Conservation (phyloP, 2,797 vertebrate species). For the Darevskia nairensis region DNA sequence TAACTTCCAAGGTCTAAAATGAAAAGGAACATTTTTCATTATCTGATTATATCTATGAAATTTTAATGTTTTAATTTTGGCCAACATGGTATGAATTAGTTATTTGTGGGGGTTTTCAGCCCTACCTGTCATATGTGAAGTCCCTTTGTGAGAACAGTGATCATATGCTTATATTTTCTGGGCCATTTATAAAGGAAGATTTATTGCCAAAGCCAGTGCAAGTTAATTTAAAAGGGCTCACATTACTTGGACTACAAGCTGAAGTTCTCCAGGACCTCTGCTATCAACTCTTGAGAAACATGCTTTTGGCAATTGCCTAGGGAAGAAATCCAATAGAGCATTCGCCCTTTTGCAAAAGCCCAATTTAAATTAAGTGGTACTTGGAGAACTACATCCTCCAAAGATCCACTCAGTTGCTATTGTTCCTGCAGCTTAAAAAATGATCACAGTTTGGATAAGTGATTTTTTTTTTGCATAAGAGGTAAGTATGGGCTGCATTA, state of each 20-base stretch:
- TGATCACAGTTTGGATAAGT: not conserved
- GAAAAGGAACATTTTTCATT: slow-evolving; percentile 61
- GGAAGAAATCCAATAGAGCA: slow-evolving; percentile 4
- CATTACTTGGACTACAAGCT: slow-evolving; percentile 15
- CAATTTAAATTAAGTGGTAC: not conserved
- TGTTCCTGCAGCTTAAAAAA: not conserved
- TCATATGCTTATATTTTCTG: not conserved
- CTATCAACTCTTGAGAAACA: slow-evolving; percentile 31
- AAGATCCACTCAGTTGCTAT: slow-evolving; percentile 3
- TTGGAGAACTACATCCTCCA: not conserved
- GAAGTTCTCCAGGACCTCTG: slow-evolving; percentile 45
- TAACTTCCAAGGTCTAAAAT: slow-evolving; percentile 48
- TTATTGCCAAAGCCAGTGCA: slow-evolving; percentile 21
- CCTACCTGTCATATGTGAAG: slow-evolving; percentile 54
- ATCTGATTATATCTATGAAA: slow-evolving; percentile 69
- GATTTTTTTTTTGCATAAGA: not conserved
- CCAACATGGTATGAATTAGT: slow-evolving; percentile 52
- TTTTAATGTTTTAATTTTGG: slow-evolving; percentile 70
- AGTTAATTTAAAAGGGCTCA: slow-evolving; percentile 36
- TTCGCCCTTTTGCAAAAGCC: not conserved
- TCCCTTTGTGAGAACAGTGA: slow-evolving; percentile 48
- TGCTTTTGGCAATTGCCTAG: not conserved
- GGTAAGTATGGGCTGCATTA: not conserved
- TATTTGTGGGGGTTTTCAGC: slow-evolving; percentile 42
- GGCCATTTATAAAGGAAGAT: slow-evolving; percentile 52